A percentile compares a stretch with the other conserved stretches of the same genome.
Conservation (phyloP, 2,888 invertebrate genomes). For the Thymelicus lineola region DNA sequence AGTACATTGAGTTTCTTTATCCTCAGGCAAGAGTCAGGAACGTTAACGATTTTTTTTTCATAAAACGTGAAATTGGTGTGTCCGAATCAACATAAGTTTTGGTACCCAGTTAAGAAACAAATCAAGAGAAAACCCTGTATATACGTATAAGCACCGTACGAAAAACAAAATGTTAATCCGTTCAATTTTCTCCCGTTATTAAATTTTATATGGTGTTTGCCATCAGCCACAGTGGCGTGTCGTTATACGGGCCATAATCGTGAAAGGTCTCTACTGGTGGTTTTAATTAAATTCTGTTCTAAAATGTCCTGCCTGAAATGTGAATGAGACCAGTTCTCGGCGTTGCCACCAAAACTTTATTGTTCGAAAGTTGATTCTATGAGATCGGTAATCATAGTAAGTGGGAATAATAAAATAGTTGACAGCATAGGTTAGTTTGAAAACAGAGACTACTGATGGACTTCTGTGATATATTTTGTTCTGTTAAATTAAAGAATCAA, state of each 20-base stretch:
- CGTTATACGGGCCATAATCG: conserved; percentile 5
- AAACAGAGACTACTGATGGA: neutral
- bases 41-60: too few relatives aligned
- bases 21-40: neutral
- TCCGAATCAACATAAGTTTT: neutral
- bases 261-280: conserved; percentile 11
- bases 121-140: neutral
- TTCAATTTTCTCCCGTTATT: neutral
- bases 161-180: neutral
- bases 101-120: neutral
- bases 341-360: conserved; percentile 37
- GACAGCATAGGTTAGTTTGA: conserved; percentile 6
- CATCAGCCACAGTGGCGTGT: conserved; percentile 5
- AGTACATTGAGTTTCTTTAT: neutral
- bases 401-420: conserved; percentile 37
- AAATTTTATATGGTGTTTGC: conserved; percentile 10
- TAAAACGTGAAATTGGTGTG: too few relatives aligned
- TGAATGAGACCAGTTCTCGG: conserved; percentile 15
- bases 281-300: conserved; percentile 25
- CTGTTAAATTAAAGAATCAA: too few relatives aligned
- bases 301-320: conserved; percentile 20
- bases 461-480: too few relatives aligned
- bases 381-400: conserved; percentile 41
- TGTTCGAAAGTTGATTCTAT: conserved; percentile 40
- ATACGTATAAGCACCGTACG: neutral